A percentile compares a stretch with the other conserved stretches of the same genome.
Conservation (phyloP, 2,888 invertebrate species). For the Lithophane ornitopus region DNA sequence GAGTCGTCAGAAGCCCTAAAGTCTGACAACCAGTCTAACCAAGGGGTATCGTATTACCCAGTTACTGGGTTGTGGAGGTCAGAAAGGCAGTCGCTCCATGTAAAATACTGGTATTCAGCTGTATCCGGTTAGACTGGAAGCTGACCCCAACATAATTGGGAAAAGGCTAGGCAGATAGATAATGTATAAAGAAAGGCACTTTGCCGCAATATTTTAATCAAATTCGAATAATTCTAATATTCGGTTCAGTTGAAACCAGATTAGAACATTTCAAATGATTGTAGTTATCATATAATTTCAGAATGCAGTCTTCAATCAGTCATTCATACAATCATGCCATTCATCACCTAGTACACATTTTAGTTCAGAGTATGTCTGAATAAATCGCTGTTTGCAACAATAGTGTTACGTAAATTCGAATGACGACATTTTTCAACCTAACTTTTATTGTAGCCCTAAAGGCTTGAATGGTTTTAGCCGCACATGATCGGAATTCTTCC, state of each 20-base stretch:
- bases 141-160: no score
- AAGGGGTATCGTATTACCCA: no score
- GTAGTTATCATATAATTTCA: not conserved
- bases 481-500: constrained; percentile 31
- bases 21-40: no score
- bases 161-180: no score
- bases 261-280: no score
- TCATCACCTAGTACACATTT: not conserved
- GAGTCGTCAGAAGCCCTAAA: no score
- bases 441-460: constrained; percentile 30
- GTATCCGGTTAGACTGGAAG: no score
- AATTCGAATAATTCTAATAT: not conserved
- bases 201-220: not conserved
- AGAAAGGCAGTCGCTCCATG: no score
- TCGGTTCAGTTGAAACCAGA: not conserved
- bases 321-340: not conserved
- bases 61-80: no score
- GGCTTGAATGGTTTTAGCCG: constrained; percentile 30
- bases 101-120: no score
- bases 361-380: not conserved
- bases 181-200: no score
- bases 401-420: constrained; percentile 3
- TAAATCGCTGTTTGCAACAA: not conserved
- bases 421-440: constrained; percentile 19
- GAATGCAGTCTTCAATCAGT: not conserved